A percentile compares a stretch with the other conserved stretches of the same genome.
phyloP scores from a whole-genome alignment of 2,113 vertebrate species.

The Pterocles burchelli region DNA sequence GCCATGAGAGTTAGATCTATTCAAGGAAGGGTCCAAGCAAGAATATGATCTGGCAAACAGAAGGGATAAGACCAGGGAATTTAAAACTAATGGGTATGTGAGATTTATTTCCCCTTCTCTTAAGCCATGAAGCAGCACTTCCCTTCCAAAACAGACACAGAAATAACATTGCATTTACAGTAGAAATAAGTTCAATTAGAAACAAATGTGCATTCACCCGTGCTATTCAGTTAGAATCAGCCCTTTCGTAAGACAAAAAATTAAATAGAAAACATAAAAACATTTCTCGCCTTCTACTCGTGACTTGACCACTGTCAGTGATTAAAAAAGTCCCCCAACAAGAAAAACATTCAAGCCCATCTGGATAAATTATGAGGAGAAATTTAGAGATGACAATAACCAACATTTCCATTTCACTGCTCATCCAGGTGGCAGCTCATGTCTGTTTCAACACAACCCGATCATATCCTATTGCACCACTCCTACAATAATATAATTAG shows the following conservation, averaged over 20 bases:
- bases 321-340: not conserved
- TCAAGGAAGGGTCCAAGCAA: not conserved
- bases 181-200: not conserved
- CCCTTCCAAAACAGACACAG: not conserved
- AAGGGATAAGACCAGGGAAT: not conserved
- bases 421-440: not conserved
- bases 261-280: not conserved
- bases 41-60: not conserved
- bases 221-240: not conserved
- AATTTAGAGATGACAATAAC: not conserved
- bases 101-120: not conserved
- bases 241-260: not conserved
- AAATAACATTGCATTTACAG: not conserved
- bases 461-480: accelerated
- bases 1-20: not conserved
- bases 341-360: not conserved
- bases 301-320: not conserved
- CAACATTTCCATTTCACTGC: not conserved
- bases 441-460: not conserved
- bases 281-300: not conserved
- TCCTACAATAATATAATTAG: not conserved
- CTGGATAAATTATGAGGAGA: not conserved
- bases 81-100: not conserved
- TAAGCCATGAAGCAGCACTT: not conserved
- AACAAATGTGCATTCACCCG: not conserved